Conservation (phyloP, 37 sponge, comb jelly and placozoan genomes). For the Axinella damicornis region DNA sequence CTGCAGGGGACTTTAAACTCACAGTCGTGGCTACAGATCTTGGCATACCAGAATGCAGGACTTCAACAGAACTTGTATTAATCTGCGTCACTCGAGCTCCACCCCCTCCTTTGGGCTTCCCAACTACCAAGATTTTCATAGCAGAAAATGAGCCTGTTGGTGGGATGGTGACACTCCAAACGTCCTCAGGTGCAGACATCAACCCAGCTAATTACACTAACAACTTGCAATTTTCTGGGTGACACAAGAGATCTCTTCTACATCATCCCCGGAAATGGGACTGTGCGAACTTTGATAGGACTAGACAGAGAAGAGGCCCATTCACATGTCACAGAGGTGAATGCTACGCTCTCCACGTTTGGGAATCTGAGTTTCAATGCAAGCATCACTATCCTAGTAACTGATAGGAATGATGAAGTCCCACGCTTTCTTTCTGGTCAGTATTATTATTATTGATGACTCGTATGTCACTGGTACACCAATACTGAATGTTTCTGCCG, state of each 20-base stretch:
- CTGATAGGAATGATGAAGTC: slow-evolving; percentile 64
- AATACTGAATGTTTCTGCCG: slow-evolving; percentile 30
- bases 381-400: slow-evolving; percentile 30
- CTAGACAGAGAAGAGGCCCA: slow-evolving; percentile 49
- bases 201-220: slow-evolving; percentile 18
- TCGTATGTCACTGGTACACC: background rate
- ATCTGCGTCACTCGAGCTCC: slow-evolving; percentile 24
- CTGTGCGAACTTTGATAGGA: background rate
- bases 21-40: slow-evolving; percentile 37
- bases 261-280: slow-evolving; percentile 23
- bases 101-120: slow-evolving; percentile 1
- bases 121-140: background rate
- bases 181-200: background rate
- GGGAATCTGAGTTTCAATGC: background rate
- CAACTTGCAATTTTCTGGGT: slow-evolving; percentile 47
- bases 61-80: slow-evolving; percentile 29
- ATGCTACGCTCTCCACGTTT: slow-evolving; percentile 34
- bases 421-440: slow-evolving; percentile 19
- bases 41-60: background rate
- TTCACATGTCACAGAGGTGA: slow-evolving; percentile 7
- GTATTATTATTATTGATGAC: slow-evolving; percentile 27
- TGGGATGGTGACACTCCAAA: slow-evolving; percentile 16
- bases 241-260: slow-evolving; percentile 17
- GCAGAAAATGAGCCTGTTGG: slow-evolving; percentile 29
- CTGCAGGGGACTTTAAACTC: slow-evolving; percentile 48